Percentiles rank a stretch among this genome's conserved stretches.
phyloP scores from a whole-genome alignment of 2,888 invertebrate species.

The Ctenicera cuprea region DNA sequence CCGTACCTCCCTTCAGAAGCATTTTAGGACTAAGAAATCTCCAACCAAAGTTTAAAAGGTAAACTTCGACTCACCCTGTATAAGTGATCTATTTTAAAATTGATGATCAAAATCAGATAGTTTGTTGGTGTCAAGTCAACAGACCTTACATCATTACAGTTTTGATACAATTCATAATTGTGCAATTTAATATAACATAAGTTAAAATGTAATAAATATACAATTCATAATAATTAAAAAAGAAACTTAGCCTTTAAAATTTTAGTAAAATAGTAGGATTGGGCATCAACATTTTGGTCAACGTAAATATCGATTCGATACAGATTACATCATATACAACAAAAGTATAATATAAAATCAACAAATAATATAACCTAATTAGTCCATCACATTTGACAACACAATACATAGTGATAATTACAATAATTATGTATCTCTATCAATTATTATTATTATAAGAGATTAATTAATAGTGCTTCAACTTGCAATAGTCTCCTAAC shows the following conservation, averaged over 20 bases:
- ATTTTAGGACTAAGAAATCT: too few relatives aligned
- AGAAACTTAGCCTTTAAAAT: neutral
- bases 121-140: too few relatives aligned
- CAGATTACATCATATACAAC: slow-evolving; percentile 12
- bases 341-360: slow-evolving; percentile 23
- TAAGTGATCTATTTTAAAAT: too few relatives aligned
- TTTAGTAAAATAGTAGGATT: neutral
- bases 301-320: slow-evolving; percentile 28
- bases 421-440: slow-evolving; percentile 12
- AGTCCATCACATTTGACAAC: slow-evolving; percentile 17
- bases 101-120: too few relatives aligned
- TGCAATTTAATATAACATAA: too few relatives aligned
- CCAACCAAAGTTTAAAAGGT: too few relatives aligned
- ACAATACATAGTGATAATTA: slow-evolving; percentile 20
- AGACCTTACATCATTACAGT: too few relatives aligned
- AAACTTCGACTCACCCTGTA: too few relatives aligned
- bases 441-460: slow-evolving; percentile 7
- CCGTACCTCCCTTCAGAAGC: too few relatives aligned
- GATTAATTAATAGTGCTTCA: slow-evolving; percentile 20
- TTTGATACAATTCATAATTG: too few relatives aligned
- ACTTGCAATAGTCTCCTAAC: slow-evolving; percentile 9
- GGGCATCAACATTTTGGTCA: neutral
- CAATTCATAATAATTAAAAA: neutral
- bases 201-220: neutral
- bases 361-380: slow-evolving; percentile 23